Conservation (phyloP, 2,888 invertebrate genomes). For the Himalopsyche anomala region DNA sequence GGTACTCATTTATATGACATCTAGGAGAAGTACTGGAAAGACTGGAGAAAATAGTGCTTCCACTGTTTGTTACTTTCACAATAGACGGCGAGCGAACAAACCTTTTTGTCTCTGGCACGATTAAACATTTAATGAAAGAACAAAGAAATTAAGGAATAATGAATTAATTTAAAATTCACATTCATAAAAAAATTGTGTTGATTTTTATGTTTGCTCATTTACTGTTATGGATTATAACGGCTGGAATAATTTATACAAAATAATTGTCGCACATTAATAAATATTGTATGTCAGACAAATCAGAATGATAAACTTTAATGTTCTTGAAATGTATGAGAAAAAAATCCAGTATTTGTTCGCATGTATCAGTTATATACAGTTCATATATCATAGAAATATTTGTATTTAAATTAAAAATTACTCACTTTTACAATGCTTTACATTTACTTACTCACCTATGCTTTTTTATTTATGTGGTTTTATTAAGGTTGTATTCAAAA, state of each 20-base stretch:
- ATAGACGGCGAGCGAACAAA: neutral
- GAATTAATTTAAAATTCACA: neutral
- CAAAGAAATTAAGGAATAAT: neutral
- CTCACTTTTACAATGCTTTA: too few relatives aligned
- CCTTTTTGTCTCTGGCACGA: neutral
- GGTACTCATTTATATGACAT: slow-evolving; percentile 22
- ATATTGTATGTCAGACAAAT: too few relatives aligned
- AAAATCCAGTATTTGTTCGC: too few relatives aligned
- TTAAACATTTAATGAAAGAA: neutral
- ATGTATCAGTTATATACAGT: too few relatives aligned
- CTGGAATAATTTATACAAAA: neutral
- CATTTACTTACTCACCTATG: too few relatives aligned
- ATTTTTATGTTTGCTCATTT: neutral
- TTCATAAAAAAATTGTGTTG: neutral
- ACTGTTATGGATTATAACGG: neutral
- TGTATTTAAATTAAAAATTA: too few relatives aligned
- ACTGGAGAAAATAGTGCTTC: slow-evolving; percentile 9
- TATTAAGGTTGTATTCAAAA: neutral
- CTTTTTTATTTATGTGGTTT: neutral
- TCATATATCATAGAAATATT: too few relatives aligned
- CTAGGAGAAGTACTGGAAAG: neutral
- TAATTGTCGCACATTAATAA: too few relatives aligned
- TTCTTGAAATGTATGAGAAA: too few relatives aligned
- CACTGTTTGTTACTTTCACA: slow-evolving; percentile 1
- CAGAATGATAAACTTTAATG: too few relatives aligned